Evolutionary conservation across 2,113 vertebrate species (phyloP).

Genomic region (Bos taurus): DNA sequence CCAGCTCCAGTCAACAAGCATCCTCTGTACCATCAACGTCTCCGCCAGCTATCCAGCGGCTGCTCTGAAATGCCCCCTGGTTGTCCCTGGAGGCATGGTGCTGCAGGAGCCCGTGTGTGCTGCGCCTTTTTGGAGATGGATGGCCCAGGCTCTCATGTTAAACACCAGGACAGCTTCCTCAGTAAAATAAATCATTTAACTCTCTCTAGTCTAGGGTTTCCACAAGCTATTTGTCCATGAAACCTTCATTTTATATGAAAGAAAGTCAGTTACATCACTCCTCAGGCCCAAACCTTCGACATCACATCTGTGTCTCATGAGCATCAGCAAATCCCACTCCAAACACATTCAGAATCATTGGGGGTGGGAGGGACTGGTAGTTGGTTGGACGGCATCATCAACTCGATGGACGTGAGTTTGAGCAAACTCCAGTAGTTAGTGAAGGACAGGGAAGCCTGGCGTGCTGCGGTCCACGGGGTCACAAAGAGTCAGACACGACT

Average conservation of each 20-base stretch:
- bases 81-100: rapidly evolving
- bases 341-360: neutral
- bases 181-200: neutral
- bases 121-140: neutral
- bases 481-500: neutral
- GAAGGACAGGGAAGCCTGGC: neutral
- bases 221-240: neutral
- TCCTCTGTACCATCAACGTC: rapidly evolving
- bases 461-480: neutral
- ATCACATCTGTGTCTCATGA: neutral
- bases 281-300: neutral
- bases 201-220: neutral
- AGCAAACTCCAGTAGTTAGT: neutral
- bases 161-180: neutral
- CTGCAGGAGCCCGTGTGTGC: too few species aligned
- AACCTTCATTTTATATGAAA: neutral
- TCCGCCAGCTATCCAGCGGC: neutral
- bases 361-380: neutral
- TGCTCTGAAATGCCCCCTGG: neutral
- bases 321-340: neutral
- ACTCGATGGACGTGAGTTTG: neutral
- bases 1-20: neutral
- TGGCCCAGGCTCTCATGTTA: neutral
- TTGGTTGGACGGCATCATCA: neutral
- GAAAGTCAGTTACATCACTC: neutral